phyloP scores from a whole-genome alignment of 92 coral and sea anemone species.

The Paramuricea clavata region DNA sequence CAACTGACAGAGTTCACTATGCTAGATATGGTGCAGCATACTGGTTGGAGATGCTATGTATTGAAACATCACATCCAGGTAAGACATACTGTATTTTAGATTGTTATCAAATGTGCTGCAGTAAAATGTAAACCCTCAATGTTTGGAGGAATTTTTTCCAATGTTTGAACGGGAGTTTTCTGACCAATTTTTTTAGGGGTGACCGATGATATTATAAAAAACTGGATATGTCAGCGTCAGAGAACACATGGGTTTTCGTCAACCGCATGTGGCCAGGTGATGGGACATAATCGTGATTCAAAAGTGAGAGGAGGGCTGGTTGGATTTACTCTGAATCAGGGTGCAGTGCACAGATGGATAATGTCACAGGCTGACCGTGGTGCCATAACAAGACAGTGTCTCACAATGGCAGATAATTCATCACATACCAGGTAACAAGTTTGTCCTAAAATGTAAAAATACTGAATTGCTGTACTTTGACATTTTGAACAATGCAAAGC shows the following conservation, averaged over 20 bases:
- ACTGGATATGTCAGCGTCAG: conserved; percentile 37
- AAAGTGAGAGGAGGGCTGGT: conserved; percentile 32
- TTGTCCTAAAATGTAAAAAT: background rate
- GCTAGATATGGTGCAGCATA: no score
- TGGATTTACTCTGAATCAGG: conserved; percentile 27
- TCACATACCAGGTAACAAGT: conserved; percentile 16
- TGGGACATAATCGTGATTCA: conserved; percentile 30
- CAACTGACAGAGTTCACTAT: conserved; percentile 24
- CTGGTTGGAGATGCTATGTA: no score
- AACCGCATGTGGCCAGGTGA: conserved; percentile 39
- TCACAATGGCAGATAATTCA: conserved; percentile 14
- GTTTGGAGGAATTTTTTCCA: background rate
- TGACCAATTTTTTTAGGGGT: conserved; percentile 12
- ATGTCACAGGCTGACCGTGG: conserved; percentile 25
- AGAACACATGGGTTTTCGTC: conserved; percentile 30
- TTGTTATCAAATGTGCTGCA: background rate
- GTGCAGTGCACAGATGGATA: conserved; percentile 34
- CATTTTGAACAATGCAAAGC: background rate
- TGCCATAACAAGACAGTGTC: conserved; percentile 34
- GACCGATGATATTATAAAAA: conserved; percentile 1
- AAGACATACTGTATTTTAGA: background rate
- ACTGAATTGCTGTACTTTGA: background rate
- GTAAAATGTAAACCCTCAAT: background rate
- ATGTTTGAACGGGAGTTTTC: background rate
- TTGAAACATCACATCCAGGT: no score